Percentiles rank a stretch among this genome's conserved stretches.
Evolutionary conservation across 2,888 invertebrate species (phyloP).

Genomic region (Orthonevra nobilis): DNA sequence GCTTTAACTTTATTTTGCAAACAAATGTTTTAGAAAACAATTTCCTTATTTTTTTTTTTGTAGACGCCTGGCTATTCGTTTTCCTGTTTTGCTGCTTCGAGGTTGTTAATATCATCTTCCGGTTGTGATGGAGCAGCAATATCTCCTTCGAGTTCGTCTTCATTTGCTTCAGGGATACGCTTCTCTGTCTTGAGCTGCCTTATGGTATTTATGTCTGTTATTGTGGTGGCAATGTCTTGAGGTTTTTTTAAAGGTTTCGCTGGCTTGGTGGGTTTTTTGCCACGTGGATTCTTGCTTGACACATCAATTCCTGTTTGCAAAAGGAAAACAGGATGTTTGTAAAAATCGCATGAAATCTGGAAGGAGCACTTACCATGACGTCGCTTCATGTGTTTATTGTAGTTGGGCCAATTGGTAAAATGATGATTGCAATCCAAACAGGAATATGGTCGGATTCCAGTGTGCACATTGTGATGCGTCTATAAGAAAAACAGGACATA

Average conservation of each 20-base stretch:
- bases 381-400: conserved; percentile 90
- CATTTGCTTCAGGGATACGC: not conserved
- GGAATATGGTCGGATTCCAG: conserved; percentile 86
- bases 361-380: conserved; percentile 82
- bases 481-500: conserved; percentile 72
- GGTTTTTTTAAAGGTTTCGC: not conserved
- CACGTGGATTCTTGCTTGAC: conserved; percentile 58
- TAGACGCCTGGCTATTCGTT: conserved; percentile 14
- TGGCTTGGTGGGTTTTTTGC: conserved; percentile 35
- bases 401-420: conserved; percentile 91
- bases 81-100: conserved; percentile 22
- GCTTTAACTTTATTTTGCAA: conserved; percentile 33
- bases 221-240: not conserved
- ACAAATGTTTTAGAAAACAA: no score
- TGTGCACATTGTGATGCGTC: conserved; percentile 88
- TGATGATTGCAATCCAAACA: conserved; percentile 87
- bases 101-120: conserved; percentile 34
- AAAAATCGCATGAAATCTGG: not conserved
- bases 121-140: conserved; percentile 7
- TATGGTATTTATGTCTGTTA: not conserved
- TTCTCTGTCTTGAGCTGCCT: not conserved
- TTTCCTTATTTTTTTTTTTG: no score
- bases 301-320: conserved; percentile 36
- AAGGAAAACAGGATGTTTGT: not conserved
- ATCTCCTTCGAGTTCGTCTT: not conserved